Evolutionary conservation across 2,888 invertebrate species (phyloP), one percentile per base, ranked within the genome.

Genomic region (Andricus quercusramuli): DNA sequence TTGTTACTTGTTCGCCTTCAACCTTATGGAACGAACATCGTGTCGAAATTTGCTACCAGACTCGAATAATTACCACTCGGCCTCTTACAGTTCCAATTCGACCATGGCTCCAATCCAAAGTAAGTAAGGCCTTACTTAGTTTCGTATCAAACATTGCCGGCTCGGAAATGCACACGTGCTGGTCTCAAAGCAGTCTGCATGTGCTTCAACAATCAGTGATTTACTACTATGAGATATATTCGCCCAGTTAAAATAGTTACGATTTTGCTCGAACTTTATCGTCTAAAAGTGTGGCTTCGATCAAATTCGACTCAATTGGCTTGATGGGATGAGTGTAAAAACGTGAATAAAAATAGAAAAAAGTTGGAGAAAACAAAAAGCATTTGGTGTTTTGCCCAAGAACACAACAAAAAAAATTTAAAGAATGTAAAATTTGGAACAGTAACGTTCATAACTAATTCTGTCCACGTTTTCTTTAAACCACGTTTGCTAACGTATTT

Each of bases 21-120:
- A 74, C 32, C 56, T 74, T 20, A 74, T 20, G 32, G 47, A 68
- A 41, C 25, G 56, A 74, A 37, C 32, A 56, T 32, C 8, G 74
- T 74, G 74, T 74, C 32, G 56, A 74, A 74, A 74, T 74, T 74
- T 6, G 32, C 51, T 56, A 56, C 32, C 56, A 74, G 74, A 29
- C 29, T 74, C 70, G 67, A 67, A 67, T 67, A 67, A 67, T 67
- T 67, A 37, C 22, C 13, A 41, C 67, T 22, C 67, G 22, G 67
- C 41, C 41, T 9, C 67, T 11, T n/a, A 67, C 22, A 41, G n/a
- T 67, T 67, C 44, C n/a, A 20, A 32, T 74, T 74, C 22, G n/a
- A 74, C 20, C 74, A 74, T 74, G 74, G 74, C 74, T 56, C n/a
- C 32, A 32, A 29, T 56, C 32, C 20, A 56, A 74, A 56, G 74